These are phyloP conservation scores for Corvus moneduloides DNA, from an alignment of 2,113 vertebrate species.

Conservation along the genomic window DNA sequence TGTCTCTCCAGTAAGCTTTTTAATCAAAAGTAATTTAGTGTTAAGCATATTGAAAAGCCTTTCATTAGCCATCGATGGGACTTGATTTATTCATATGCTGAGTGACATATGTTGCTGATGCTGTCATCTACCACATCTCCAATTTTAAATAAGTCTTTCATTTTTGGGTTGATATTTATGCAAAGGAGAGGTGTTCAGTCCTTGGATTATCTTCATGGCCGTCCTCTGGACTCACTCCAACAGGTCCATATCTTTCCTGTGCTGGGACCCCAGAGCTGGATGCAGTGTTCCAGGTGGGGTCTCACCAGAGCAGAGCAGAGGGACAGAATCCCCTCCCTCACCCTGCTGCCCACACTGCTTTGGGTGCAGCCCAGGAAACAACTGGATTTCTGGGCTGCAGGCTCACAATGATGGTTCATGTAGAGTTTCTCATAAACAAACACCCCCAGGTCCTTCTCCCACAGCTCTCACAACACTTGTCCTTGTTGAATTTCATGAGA, in stretches of 20 bases:
- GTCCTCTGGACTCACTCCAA: neutral
- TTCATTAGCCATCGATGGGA: constrained; percentile 36
- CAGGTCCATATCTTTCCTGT: accelerated
- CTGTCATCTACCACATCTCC: neutral
- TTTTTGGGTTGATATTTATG: neutral
- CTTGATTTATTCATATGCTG: constrained; percentile 56
- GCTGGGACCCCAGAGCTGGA: neutral
- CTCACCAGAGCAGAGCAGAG: neutral
- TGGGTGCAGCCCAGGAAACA: neutral
- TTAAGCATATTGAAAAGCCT: constrained; percentile 54
- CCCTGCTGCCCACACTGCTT: neutral
- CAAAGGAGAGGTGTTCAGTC: neutral
- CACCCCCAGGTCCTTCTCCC: neutral
- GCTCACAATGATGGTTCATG: too few species aligned
- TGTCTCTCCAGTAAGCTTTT: constrained; percentile 67
- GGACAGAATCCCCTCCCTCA: neutral
- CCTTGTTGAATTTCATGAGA: neutral
- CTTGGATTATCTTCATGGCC: neutral
- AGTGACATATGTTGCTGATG: neutral
- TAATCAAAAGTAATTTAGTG: constrained; percentile 69
- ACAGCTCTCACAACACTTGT: neutral
- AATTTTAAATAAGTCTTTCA: constrained; percentile 21
- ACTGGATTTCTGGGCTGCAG: neutral
- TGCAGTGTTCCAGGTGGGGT: neutral
- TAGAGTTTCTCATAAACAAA: neutral